Evolutionary conservation across 2,113 vertebrate species (phyloP).

Genomic region (Mola mola): DNA sequence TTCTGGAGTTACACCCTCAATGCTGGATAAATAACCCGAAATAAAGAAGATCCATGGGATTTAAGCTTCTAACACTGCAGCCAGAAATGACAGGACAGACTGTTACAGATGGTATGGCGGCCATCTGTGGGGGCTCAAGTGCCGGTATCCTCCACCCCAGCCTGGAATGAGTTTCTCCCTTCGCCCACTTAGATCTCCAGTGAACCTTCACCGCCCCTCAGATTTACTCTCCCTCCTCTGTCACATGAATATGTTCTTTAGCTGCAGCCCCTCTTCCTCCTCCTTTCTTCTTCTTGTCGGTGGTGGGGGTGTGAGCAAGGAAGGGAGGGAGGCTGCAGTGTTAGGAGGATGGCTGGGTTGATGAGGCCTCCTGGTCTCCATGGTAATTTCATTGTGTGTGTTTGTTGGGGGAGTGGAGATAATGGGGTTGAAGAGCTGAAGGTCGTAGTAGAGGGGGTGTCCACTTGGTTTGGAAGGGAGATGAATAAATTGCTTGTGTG

Average conservation of each 20-base stretch:
- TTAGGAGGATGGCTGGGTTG: slow-evolving; percentile 33
- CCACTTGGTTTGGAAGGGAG: slow-evolving; percentile 5
- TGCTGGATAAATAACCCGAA: too few relatives aligned
- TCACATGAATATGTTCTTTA: slow-evolving; percentile 76
- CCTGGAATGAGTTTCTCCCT: slow-evolving; percentile 12
- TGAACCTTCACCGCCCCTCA: slow-evolving; percentile 65
- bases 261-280: slow-evolving; percentile 50
- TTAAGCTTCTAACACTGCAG: background rate
- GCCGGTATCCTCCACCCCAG: background rate
- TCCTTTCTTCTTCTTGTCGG: slow-evolving; percentile 27
- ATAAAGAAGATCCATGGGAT: background rate
- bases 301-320: slow-evolving; percentile 2
- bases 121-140: slow-evolving; percentile 32
- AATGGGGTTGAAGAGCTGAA: slow-evolving; percentile 56
- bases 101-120: background rate
- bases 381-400: slow-evolving; percentile 64
- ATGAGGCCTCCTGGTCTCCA: slow-evolving; percentile 51
- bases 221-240: slow-evolving; percentile 49
- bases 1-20: background rate
- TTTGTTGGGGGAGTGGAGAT: slow-evolving; percentile 16
- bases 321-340: slow-evolving; percentile 28
- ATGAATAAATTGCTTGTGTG: slow-evolving; percentile 13
- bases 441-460: slow-evolving; percentile 50
- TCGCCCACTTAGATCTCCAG: slow-evolving; percentile 51
- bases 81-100: background rate